Evolutionary conservation across 2,888 invertebrate species (phyloP).

Genomic region (Drosophila acutilabella): DNA sequence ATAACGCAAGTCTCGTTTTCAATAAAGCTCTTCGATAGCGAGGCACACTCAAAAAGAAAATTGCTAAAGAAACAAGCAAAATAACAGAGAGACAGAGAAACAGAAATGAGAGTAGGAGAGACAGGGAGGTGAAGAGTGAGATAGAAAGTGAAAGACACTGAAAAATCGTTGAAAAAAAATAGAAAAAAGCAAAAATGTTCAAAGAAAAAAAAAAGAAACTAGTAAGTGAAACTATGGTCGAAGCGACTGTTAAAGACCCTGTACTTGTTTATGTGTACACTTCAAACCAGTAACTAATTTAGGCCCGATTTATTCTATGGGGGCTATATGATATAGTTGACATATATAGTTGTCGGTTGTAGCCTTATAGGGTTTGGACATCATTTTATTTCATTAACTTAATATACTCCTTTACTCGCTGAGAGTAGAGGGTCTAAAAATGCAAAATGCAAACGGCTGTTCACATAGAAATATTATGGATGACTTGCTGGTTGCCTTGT

Average conservation of each 20-base stretch:
- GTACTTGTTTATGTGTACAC: too few relatives aligned
- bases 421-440: not conserved
- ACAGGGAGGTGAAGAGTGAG: not conserved
- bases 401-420: too few relatives aligned
- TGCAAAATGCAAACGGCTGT: conserved; percentile 33
- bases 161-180: not conserved
- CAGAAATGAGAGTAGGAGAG: not conserved
- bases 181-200: too few relatives aligned
- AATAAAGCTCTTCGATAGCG: conserved; percentile 67
- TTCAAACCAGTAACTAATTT: too few relatives aligned
- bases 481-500: conserved; percentile 45
- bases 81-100: conserved; percentile 9
- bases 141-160: not conserved
- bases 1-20: conserved; percentile 61
- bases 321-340: too few relatives aligned
- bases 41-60: conserved; percentile 50
- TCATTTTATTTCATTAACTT: too few relatives aligned
- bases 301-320: too few relatives aligned
- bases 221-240: too few relatives aligned
- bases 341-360: too few relatives aligned
- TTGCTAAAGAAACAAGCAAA: conserved; percentile 41
- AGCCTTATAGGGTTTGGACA: too few relatives aligned
- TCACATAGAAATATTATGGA: conserved; percentile 67
- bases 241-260: too few relatives aligned
- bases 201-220: too few relatives aligned